Percentiles rank a stretch among this genome's conserved stretches.
phyloP scores from a whole-genome alignment of 2,797 vertebrate species.

The Gambusia yucatana region DNA sequence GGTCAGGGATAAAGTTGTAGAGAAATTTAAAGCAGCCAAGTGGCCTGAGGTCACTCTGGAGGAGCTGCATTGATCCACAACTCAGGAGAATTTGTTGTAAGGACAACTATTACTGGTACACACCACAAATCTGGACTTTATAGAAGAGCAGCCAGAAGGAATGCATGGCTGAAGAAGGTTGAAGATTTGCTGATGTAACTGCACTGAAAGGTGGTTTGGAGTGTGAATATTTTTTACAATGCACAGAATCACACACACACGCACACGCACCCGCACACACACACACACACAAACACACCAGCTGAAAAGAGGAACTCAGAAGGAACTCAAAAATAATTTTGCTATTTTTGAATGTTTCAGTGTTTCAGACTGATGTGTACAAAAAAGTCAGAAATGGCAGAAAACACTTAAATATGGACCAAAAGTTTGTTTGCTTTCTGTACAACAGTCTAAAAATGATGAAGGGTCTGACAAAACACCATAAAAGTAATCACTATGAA shows the following conservation, averaged over 20 bases:
- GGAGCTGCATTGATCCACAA: background rate
- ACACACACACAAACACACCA: background rate
- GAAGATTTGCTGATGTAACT: background rate
- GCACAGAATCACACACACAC: background rate
- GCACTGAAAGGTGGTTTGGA: background rate
- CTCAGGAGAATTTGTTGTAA: background rate
- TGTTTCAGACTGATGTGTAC: slow-evolving; percentile 2
- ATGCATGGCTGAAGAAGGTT: background rate
- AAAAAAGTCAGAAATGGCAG: slow-evolving; percentile 3
- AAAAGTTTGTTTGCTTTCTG: background rate
- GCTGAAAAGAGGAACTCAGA: background rate
- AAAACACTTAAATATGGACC: slow-evolving; percentile 17
- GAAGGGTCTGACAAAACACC: background rate
- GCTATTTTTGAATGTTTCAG: background rate
- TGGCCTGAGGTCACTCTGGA: background rate
- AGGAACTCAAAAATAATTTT: too few relatives aligned
- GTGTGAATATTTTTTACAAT: background rate
- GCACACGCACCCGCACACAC: too few relatives aligned
- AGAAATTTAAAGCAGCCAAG: background rate
- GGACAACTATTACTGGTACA: background rate
- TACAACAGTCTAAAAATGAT: too few relatives aligned
- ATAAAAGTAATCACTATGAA: background rate
- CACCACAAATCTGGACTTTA: background rate
- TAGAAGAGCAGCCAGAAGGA: background rate
- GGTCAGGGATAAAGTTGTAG: too few relatives aligned